Base-by-base conservation (phyloP, 2,888 invertebrate species). In the Dermolepida albohirtum region DNA sequence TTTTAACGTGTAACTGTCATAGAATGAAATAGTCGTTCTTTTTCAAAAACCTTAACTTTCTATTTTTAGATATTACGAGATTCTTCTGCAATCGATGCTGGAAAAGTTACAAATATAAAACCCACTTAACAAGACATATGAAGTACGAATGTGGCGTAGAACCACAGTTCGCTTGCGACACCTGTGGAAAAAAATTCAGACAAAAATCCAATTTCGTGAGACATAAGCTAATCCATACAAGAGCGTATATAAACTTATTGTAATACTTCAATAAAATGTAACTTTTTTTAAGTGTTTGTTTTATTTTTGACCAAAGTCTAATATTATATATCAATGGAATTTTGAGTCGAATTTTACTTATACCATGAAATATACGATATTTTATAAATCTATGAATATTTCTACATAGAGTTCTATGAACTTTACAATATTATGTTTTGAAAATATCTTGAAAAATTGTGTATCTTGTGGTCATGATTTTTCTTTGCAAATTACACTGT, bases 71-170 rank as follows among this genome's bases (percentile, higher is more conserved):
- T 52, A 47, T 22, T 7, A 59, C 54, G 41, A 50, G 67, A 29
- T 71, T 57, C 71, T 79, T 78, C 16, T 83, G 83, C 69, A 71
- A 75, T 22, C 77, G 74, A 64, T 83, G 83, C 75, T 75, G 77
- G 44, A 81, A 79, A 74, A 80, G 73, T 14, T 79, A 79, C 63
- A 79, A 75, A 64, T 76, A 77, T 54, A 77, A 75, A 66, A 74
- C 75, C 54, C 76, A 77, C 5, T 59, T 79, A 16, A 84, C 84
- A 67, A 84, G 87, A 12, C 88, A 88, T 74, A 74, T 86, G 70
- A 85, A 84, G 68, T 85, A 86, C 74, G 88, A 89, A 75, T 89
- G 89, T 74, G 88, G 88, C 64, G 85, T 86, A 66, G 84, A 84
- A 70, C 87, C 88, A 0, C 84, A 74, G 70, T 79, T 78, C 70